phyloP scores from a whole-genome alignment of 2,797 vertebrate species.

The Anabacerthia variegaticeps region DNA sequence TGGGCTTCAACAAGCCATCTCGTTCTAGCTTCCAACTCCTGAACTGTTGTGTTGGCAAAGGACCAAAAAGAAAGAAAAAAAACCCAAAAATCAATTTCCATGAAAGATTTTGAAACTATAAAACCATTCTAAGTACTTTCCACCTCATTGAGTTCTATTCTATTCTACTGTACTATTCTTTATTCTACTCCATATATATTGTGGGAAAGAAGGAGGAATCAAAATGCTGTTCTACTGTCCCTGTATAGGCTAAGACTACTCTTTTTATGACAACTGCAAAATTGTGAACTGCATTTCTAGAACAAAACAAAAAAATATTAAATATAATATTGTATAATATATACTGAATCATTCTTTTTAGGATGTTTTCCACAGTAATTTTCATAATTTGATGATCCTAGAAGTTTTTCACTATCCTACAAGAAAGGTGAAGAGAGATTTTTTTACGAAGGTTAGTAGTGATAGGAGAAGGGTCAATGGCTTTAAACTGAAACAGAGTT shows the following conservation, averaged over 20 bases:
- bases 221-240: background rate
- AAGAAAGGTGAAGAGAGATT: too few species aligned
- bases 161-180: background rate
- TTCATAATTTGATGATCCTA: background rate
- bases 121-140: background rate
- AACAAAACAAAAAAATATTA: background rate
- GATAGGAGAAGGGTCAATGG: background rate
- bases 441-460: background rate
- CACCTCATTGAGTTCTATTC: background rate
- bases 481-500: background rate
- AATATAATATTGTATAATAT: background rate
- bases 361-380: background rate
- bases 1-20: too few species aligned
- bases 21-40: too few species aligned
- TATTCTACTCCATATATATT: background rate
- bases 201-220: background rate
- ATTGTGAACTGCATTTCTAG: background rate
- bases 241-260: background rate
- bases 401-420: background rate
- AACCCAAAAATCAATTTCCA: too few species aligned
- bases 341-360: background rate
- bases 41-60: too few species aligned
- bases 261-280: background rate
- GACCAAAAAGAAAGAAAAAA: too few species aligned
- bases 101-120: too few species aligned